These are phyloP conservation scores for Argynnis bischoffii DNA, from an alignment of 2,888 invertebrate species.

Conservation along the genomic window DNA sequence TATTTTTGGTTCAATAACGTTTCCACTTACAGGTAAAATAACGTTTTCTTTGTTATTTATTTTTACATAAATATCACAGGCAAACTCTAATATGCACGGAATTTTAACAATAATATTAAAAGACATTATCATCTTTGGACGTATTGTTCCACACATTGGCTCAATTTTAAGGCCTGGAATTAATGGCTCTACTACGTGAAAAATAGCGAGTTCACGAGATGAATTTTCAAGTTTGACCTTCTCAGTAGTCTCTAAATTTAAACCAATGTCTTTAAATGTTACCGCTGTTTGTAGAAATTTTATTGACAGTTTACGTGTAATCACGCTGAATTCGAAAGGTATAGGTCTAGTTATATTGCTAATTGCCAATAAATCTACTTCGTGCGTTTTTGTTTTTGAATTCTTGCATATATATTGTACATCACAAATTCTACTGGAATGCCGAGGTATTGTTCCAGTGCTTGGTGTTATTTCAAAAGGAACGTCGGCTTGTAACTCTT, in stretches of 20 bases:
- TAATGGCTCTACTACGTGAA: conserved; percentile 75
- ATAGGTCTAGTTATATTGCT: conserved; percentile 47
- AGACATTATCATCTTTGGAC: conserved; percentile 73
- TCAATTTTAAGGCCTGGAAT: conserved; percentile 73
- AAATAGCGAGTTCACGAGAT: conserved; percentile 76
- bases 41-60: conserved; percentile 75
- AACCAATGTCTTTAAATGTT: conserved; percentile 67
- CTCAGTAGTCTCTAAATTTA: conserved; percentile 66
- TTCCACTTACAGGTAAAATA: conserved; percentile 68
- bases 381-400: conserved; percentile 67
- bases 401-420: conserved; percentile 59
- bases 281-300: conserved; percentile 66
- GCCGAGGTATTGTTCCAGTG: conserved; percentile 57
- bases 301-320: conserved; percentile 67
- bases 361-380: conserved; percentile 59
- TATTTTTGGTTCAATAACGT: conserved; percentile 76
- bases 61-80: conserved; percentile 64
- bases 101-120: conserved; percentile 72
- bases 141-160: conserved; percentile 77
- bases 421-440: conserved; percentile 65
- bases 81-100: conserved; percentile 67
- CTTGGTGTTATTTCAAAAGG: conserved; percentile 69
- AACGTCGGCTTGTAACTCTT: conserved; percentile 54
- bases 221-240: conserved; percentile 78
- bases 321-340: conserved; percentile 62